Base-by-base conservation (phyloP, 2,888 invertebrate genomes). In the Marasmarcha lunaedactyla region DNA sequence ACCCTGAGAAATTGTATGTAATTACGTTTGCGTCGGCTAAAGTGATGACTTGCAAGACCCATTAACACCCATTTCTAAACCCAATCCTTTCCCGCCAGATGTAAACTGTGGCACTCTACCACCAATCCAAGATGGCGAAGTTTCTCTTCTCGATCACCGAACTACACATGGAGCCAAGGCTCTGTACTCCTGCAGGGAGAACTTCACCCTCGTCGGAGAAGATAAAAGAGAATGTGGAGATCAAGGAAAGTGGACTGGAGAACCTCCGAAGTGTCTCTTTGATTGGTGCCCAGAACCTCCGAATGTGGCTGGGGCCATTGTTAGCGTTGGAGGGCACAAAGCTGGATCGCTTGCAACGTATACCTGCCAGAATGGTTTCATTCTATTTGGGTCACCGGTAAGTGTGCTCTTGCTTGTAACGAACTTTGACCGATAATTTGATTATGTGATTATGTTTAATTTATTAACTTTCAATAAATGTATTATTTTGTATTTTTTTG, bases 231-330 rank as follows among this genome's bases (percentile, higher is more conserved):
- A 83, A n/a, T 95, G 95, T 57, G 87, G 87, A 0, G 88, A 90
- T 42, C 87, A 87, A 30, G 93, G 91, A 0, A 69, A 85, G 37
- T 95, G 95, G 95, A 89, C 88, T 35, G 92, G 91, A 0, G 88
- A 89, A 40, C 85, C 90, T 5, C 93, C 95, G 0, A 89, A 90
- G 54, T 95, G 95, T 65, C 73, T 94, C 36, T 93, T 92, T 60
- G 90, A 94, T 71, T 90, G 95, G 94, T 95, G 95, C 63, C 91
- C 93, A 0, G 92, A 92, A 46, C 94, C 95, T 0, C 91, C 91
- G 0, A 84, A 86, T 25, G 90, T 94, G 1, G 83, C 89, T 5
- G 95, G 95, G 0, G 94, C 93, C 1, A 72, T 88, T 0, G 90
- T 94, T 0, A 69, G 83, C 1, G 86, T 88, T 5, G 87, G 86